phyloP scores from a whole-genome alignment of 2,113 vertebrate genomes.

The Tenrec ecaudatus region DNA sequence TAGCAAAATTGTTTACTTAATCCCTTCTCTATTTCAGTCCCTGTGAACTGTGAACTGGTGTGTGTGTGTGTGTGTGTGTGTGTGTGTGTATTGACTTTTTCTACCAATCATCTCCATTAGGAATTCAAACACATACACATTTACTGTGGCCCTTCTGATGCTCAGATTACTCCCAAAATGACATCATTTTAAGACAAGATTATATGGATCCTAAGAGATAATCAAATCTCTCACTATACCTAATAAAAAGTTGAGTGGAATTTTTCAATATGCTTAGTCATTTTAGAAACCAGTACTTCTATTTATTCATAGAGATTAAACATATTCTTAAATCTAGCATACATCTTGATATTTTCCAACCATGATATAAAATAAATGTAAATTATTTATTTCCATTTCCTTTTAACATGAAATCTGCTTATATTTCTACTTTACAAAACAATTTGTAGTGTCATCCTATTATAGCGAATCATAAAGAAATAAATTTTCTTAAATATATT shows the following conservation, averaged over 20 bases:
- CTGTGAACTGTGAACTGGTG: background rate
- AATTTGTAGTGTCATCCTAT: background rate
- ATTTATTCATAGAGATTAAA: slow-evolving; percentile 35
- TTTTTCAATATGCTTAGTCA: background rate
- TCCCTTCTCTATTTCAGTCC: background rate
- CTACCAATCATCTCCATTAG: background rate
- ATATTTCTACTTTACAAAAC: background rate
- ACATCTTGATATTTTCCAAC: slow-evolving; percentile 4
- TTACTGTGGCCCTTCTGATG: background rate
- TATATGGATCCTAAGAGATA: background rate
- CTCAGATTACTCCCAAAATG: slow-evolving; percentile 31
- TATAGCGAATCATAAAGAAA: background rate
- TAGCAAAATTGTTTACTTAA: background rate
- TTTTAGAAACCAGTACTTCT: slow-evolving; percentile 12
- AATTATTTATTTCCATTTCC: background rate
- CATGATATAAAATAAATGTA: slow-evolving; percentile 45
- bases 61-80: background rate
- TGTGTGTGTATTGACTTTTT: background rate
- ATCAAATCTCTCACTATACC: slow-evolving; percentile 9
- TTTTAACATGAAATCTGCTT: background rate
- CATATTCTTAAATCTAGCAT: background rate
- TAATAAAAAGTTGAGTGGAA: slow-evolving; percentile 25
- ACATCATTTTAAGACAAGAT: background rate
- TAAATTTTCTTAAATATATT: background rate
- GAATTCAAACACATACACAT: background rate